Conservation (phyloP, 1,140 invertebrate genomes). For the Leptonema lineaticorne region DNA sequence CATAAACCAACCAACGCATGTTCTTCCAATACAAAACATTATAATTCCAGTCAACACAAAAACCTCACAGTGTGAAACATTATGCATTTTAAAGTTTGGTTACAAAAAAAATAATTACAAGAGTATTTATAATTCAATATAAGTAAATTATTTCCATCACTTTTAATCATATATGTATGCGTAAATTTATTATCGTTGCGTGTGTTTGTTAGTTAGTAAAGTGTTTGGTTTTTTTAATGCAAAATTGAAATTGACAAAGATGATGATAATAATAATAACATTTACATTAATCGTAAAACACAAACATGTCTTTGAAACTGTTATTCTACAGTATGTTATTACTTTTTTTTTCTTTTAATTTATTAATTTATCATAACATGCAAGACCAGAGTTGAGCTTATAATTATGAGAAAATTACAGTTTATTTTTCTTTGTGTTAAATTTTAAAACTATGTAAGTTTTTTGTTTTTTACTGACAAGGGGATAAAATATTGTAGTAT, state of each 20-base stretch:
- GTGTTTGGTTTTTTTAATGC: not conserved
- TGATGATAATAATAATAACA: not conserved
- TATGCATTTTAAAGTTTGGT: slow-evolving; percentile 16
- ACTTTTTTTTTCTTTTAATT: not conserved
- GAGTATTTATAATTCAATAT: not conserved
- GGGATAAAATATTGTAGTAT: not conserved
- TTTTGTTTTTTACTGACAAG: not conserved
- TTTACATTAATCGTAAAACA: not conserved
- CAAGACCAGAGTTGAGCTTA: not conserved
- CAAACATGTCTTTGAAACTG: not conserved
- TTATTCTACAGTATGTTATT: not conserved
- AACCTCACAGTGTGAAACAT: slow-evolving; percentile 26
- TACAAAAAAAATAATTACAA: slow-evolving; percentile 25
- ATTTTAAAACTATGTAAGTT: not conserved
- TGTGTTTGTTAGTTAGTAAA: not conserved
- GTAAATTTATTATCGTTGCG: not conserved
- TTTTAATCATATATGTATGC: not conserved
- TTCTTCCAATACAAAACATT: slow-evolving; percentile 19
- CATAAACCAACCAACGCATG: slow-evolving; percentile 17
- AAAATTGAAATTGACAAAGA: not conserved
- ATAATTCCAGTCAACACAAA: slow-evolving; percentile 29
- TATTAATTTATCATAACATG: too few relatives aligned
- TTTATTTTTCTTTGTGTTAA: not conserved
- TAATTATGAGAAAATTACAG: not conserved
- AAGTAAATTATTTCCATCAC: too few relatives aligned